These are phyloP conservation scores for Nephila pilipes DNA, from an alignment of 1,140 invertebrate genomes.

Conservation along the genomic window DNA sequence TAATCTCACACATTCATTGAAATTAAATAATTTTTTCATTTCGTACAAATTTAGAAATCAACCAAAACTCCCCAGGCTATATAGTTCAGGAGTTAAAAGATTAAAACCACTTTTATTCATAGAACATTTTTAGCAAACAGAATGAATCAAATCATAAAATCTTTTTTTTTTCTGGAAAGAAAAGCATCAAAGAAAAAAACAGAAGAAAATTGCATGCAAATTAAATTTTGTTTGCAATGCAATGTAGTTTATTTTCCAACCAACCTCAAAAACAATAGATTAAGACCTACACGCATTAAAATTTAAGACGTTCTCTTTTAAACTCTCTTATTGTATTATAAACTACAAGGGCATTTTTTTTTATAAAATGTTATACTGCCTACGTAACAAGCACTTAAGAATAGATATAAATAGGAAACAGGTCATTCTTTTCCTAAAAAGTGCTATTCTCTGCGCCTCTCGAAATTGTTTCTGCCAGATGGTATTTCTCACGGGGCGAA, in stretches of 20 bases:
- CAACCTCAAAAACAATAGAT: not conserved
- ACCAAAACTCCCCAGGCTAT: too few species aligned
- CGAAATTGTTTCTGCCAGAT: not conserved
- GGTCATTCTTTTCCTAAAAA: not conserved
- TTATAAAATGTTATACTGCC: not conserved
- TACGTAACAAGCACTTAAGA: not conserved
- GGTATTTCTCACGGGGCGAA: not conserved
- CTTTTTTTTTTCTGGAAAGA: too few species aligned
- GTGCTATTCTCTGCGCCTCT: not conserved
- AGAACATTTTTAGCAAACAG: too few species aligned
- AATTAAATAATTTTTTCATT: too few species aligned
- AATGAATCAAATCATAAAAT: too few species aligned
- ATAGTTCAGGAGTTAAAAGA: too few species aligned
- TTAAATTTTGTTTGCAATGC: too few species aligned
- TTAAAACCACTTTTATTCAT: too few species aligned
- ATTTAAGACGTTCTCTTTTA: not conserved
- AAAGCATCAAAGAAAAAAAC: too few species aligned
- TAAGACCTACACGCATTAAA: not conserved
- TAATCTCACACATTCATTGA: too few species aligned
- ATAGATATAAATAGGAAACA: conserved; percentile 6
- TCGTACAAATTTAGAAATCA: too few species aligned
- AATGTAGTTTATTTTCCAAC: not conserved
- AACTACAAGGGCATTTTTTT: not conserved
- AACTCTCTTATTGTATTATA: not conserved
- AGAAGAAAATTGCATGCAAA: too few species aligned